Base-by-base conservation (phyloP, 2,797 vertebrate genomes). In the Ibycter americanus region DNA sequence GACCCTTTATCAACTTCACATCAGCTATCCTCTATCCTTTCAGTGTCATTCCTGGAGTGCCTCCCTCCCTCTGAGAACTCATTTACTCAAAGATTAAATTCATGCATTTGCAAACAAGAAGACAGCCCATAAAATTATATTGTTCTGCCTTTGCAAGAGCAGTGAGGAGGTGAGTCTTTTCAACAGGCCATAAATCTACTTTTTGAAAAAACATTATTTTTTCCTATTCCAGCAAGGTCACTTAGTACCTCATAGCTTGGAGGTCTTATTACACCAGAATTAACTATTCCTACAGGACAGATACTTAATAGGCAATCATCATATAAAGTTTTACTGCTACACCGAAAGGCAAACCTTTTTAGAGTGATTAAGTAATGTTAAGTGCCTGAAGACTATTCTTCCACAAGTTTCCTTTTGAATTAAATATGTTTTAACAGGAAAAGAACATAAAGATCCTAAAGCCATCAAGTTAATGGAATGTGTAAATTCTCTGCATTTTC, bases 401-500 rank as follows among this genome's bases (percentile, higher is more conserved):
- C 62, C 67, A 12, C 71, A 73, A 82, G 63, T 71, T 56, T 90
- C 74, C 36, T 77, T 94, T 79, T 83, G 73, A 82, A 93, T 49
- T 80, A 91, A 90, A 90, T 80, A 44, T 51, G 25, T 94, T 96
- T 95, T 88, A 92, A 92, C 6, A 31, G 83, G 47, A 91, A 92
- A 96, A 83, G 63, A 93, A 90, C 62, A 61, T 86, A 67, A 86
- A 56, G 8, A 86, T 82, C 82, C 80, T 83, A 90, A 93, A 94
- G 71, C 73, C 76, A 84, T 81, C 70, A 73, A 89, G 61, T 83
- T 93, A 95, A 90, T 81, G 65, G 74, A 76, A 88, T 93, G 67
- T 94, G 38, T 87, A 94, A 96, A 95, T 93, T 83, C 76, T 95
- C 56, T 20, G 27, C 36, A 77, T 94, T 96, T 87, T 87, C 87